Evolutionary conservation across 1,140 invertebrate species (phyloP), one percentile per base, ranked within the genome.

Genomic region (Nixonia krombeini): DNA sequence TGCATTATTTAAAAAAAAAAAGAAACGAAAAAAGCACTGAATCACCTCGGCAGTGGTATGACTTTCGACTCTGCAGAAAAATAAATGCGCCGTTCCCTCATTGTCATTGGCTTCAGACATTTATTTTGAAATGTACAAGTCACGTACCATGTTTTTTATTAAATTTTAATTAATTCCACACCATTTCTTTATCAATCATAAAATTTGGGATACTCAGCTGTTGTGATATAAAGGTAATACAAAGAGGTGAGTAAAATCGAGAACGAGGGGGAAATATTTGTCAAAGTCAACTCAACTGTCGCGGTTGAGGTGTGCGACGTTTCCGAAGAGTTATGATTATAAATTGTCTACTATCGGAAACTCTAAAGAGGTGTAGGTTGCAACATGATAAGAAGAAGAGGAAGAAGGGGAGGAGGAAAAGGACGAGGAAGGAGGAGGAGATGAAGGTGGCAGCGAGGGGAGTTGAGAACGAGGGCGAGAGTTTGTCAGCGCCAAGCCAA

Each of bases 401-500:
- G 29, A 41, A 38, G 47, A 40, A 59, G 46, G 23, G 25, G 16
- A 52, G 49, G 59, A 49, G 53, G 21, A 25, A 29, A 45, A 31
- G 44, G 44, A 4, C n/a, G 5, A 33, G 44, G 41, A 35, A 56
- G 49, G n/a, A n/a, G n/a, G n/a, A n/a, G n/a, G n/a, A n/a, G n/a
- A n/a, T n/a, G n/a, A n/a, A n/a, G n/a, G n/a, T n/a, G n/a, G n/a
- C n/a, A n/a, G n/a, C n/a, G n/a, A n/a, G n/a, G n/a, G 26, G 9
- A 61, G 49, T 23, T 40, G 47, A 63, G 62, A 66, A 63, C 26
- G 51, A 62, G 42, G 58, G 66, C 37, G 59, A 72, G 72, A 78
- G 73, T 78, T 81, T 81, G 79, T 81, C 77, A 81, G 79, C 73
- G 61, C 62, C 70, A 70, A 73, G 67, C 62, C 77, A 81, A 79